Evolutionary conservation across 2,797 vertebrate genomes (phyloP), one percentile per base, ranked within the genome.

Genomic region (Notamacropus eugenii): DNA sequence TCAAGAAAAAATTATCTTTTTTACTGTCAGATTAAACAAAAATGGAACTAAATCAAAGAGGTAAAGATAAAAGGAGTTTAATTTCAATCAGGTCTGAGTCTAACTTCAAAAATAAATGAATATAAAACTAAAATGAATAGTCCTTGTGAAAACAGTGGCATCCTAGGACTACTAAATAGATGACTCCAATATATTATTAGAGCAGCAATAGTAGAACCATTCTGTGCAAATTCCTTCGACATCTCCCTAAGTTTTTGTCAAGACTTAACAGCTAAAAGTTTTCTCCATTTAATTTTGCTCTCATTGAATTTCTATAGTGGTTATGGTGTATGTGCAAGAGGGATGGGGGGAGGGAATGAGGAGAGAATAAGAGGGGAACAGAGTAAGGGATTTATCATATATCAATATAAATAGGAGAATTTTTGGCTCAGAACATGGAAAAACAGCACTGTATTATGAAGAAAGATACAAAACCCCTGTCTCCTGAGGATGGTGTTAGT

Each of bases 191-290:
- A 91, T 93, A 95, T 87, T 94, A 95, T 55, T 93, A 90, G 28
- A 0, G 91, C 29, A 97, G 54, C 55, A 93, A 0, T 90, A 34
- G 95, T 91, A 74, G 90, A 50, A 74, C 55, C 95, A 27, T 97
- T 91, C 94, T 12, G 92, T 40, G 16, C 2, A 96, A 94, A 94
- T 92, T 1, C 5, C 6, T 93, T 0, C 54, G 54, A 56, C 90
- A 29, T 4, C 31, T 54, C 94, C 95, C 58, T 92, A 57, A 91
- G 50, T 91, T 94, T 96, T 9, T 59, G 10, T 10, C 92, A 92
- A 11, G 90, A 67, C 92, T 95, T 93, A 74, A 52, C 82, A n/a
- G 19, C 95, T 67, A 94, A 93, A 92, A 92, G 34, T 55, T 95
- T 90, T 92, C 29, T 87, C 27, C 54, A 58, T 90, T 92, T 94